phyloP scores from a whole-genome alignment of 1,140 invertebrate species.

The Apocrypta bakeri region DNA sequence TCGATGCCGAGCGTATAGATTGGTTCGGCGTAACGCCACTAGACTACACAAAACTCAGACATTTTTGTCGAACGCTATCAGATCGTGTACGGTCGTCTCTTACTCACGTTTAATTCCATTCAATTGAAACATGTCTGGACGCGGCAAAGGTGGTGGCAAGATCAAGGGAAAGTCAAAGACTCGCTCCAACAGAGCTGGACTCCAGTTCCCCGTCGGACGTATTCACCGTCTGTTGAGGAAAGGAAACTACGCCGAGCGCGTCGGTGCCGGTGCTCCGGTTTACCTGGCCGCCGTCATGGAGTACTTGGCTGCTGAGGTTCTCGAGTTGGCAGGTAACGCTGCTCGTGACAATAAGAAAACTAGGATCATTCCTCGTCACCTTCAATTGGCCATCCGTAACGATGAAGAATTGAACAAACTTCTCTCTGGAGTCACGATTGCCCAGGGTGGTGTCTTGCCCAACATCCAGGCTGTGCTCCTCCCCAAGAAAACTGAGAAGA shows the following conservation, averaged over 20 bases:
- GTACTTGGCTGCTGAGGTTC: conserved; percentile 82
- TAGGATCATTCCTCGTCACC: conserved; percentile 87
- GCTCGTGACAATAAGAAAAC: conserved; percentile 80
- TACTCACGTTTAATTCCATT: not conserved
- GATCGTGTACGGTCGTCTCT: not conserved
- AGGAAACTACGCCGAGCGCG: conserved; percentile 82
- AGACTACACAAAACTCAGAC: not conserved
- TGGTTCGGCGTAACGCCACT: not conserved
- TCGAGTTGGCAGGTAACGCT: conserved; percentile 87
- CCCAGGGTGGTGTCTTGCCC: conserved; percentile 80
- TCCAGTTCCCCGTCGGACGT: conserved; percentile 83
- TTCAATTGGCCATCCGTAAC: conserved; percentile 84
- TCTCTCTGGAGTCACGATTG: conserved; percentile 80
- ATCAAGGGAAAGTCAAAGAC: conserved; percentile 79
- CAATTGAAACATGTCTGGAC: conserved; percentile 74
- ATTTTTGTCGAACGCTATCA: not conserved
- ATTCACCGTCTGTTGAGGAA: conserved; percentile 82
- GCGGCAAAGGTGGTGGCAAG: conserved; percentile 79
- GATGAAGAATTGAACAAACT: conserved; percentile 73
- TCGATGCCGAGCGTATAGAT: not conserved
- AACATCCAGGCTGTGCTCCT: conserved; percentile 80
- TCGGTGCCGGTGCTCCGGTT: conserved; percentile 82
- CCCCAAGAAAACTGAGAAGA: conserved; percentile 64
- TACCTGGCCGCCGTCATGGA: conserved; percentile 81
- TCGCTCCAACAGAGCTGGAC: conserved; percentile 79